Evolutionary conservation across 2,888 invertebrate species (phyloP).

Genomic region (Patella depressa): DNA sequence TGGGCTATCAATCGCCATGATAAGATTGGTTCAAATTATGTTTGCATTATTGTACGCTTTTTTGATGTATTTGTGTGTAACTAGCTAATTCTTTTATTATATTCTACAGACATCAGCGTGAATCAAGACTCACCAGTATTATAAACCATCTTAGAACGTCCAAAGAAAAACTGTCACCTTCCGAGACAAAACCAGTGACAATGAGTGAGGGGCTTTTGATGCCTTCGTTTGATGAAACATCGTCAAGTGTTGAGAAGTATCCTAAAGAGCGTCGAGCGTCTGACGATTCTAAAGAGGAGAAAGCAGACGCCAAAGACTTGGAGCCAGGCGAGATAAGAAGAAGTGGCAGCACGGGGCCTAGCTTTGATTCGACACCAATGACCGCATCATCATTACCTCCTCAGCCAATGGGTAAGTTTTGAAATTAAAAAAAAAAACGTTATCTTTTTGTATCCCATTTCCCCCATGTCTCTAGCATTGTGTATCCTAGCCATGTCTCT

Average conservation of each 20-base stretch:
- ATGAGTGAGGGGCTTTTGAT: background rate
- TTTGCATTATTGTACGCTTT: no score
- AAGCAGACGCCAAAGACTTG: background rate
- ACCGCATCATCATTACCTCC: conserved; percentile 1
- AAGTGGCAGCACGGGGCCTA: background rate
- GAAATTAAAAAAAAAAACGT: no score
- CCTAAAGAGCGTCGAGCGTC: background rate
- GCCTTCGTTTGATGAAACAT: background rate
- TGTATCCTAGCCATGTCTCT: no score
- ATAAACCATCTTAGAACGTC: conserved; percentile 45
- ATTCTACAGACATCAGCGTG: conserved; percentile 32
- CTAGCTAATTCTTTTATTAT: no score
- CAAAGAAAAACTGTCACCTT: conserved; percentile 34
- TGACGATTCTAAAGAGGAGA: background rate
- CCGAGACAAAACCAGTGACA: background rate
- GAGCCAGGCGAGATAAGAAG: background rate
- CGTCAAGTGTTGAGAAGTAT: no score
- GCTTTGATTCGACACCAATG: conserved; percentile 1
- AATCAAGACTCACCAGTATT: conserved; percentile 46
- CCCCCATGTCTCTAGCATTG: no score
- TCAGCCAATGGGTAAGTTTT: conserved; percentile 4
- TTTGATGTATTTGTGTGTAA: no score
- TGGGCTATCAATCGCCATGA: background rate
- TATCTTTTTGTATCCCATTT: no score
- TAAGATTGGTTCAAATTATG: no score